Evolutionary conservation across 2,797 vertebrate species (phyloP).

Genomic region (Ataeniobius toweri): DNA sequence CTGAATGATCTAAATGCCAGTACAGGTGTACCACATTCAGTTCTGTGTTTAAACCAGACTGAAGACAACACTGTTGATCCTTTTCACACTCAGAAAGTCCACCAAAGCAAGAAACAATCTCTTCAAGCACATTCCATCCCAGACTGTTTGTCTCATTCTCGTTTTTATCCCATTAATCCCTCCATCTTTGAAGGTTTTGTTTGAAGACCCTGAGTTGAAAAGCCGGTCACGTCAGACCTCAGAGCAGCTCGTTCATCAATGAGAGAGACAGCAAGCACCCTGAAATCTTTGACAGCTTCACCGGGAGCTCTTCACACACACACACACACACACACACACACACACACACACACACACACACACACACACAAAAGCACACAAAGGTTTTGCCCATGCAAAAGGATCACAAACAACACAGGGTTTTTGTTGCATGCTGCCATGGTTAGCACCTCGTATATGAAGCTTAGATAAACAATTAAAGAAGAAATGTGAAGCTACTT

Average conservation of each 20-base stretch:
- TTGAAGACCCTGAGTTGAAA: slow-evolving; percentile 62
- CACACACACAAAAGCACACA: too few species aligned
- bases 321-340: slow-evolving; percentile 14
- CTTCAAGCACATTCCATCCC: slow-evolving; percentile 68
- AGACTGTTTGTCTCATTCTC: slow-evolving; percentile 65
- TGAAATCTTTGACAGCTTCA: slow-evolving; percentile 75
- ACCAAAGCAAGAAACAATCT: slow-evolving; percentile 53
- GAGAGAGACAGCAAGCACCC: slow-evolving; percentile 59
- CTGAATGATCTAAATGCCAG: not conserved
- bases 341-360: not conserved
- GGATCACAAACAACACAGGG: slow-evolving; percentile 13
- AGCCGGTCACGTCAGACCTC: slow-evolving; percentile 79
- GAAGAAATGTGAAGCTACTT: not conserved
- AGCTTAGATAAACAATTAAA: not conserved
- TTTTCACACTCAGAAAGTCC: slow-evolving; percentile 35
- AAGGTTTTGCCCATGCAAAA: slow-evolving; percentile 23
- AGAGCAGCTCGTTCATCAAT: slow-evolving; percentile 70
- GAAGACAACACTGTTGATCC: slow-evolving; percentile 27
- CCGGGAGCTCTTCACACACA: slow-evolving; percentile 34
- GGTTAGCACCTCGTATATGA: not conserved
- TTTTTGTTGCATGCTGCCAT: slow-evolving; percentile 35
- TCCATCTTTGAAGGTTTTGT: slow-evolving; percentile 51
- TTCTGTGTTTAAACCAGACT: not conserved
- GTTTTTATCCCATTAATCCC: slow-evolving; percentile 70
- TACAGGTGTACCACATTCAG: not conserved